Conservation (phyloP, 2,113 vertebrate species). For the Gasterosteus aculeatus region DNA sequence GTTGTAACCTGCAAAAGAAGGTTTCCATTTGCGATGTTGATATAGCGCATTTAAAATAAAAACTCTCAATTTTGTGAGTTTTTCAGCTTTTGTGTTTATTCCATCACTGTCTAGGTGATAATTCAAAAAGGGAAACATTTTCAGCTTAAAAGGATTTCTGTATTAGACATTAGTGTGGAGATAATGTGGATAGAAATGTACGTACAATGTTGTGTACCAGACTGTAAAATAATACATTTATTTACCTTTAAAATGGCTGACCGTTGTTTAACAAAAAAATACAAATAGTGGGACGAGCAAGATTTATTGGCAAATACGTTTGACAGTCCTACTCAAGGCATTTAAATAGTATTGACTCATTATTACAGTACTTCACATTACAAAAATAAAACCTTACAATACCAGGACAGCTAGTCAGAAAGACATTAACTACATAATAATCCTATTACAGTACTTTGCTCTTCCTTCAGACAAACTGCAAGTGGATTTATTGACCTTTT, state of each 20-base stretch:
- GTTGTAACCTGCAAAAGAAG: slow-evolving; percentile 58
- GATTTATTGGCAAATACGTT: slow-evolving; percentile 77
- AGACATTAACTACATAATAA: slow-evolving; percentile 52
- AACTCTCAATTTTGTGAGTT: slow-evolving; percentile 61
- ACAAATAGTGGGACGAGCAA: slow-evolving; percentile 59
- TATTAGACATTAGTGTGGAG: slow-evolving; percentile 76
- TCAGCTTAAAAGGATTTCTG: slow-evolving; percentile 68
- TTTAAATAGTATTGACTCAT: slow-evolving; percentile 71
- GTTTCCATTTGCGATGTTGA: slow-evolving; percentile 62
- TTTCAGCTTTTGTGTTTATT: slow-evolving; percentile 54
- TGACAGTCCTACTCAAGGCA: slow-evolving; percentile 64
- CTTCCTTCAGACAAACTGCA: slow-evolving; percentile 67
- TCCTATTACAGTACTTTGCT: slow-evolving; percentile 54
- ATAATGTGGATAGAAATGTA: slow-evolving; percentile 77
- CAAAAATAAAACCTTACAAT: slow-evolving; percentile 82
- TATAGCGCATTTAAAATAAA: slow-evolving; percentile 63
- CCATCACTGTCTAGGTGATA: slow-evolving; percentile 60
- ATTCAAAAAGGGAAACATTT: slow-evolving; percentile 42
- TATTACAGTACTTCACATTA: slow-evolving; percentile 80
- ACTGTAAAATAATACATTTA: slow-evolving; percentile 83
- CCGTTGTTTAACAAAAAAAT: slow-evolving; percentile 19
- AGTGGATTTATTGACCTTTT: slow-evolving; percentile 73
- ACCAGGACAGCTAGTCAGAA: slow-evolving; percentile 51
- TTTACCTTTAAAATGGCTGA: slow-evolving; percentile 76
- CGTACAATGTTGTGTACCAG: slow-evolving; percentile 81